Conservation (phyloP, 2,888 invertebrate species). For the Pristionchus arcanus region DNA sequence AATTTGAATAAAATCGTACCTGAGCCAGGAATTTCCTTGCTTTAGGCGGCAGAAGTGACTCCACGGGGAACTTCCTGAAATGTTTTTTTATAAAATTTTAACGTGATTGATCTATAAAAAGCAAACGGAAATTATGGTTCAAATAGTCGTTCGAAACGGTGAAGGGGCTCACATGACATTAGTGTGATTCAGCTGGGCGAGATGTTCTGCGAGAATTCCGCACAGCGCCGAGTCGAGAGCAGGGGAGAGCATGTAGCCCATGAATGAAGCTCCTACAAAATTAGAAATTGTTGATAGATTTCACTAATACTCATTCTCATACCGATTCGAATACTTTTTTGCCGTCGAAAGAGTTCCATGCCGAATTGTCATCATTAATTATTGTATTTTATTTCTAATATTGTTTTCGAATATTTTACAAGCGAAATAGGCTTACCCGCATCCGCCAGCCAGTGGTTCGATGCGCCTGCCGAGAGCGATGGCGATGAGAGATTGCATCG, state of each 20-base stretch:
- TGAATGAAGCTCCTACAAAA: not conserved
- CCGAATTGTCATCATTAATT: too few relatives aligned
- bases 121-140: too few relatives aligned
- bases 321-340: not conserved
- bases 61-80: conserved; percentile 73
- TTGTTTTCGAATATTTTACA: too few relatives aligned
- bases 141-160: not conserved
- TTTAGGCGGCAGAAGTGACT: conserved; percentile 69
- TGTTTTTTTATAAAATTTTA: not conserved
- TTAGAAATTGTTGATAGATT: not conserved
- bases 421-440: conserved; percentile 30
- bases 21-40: conserved; percentile 69
- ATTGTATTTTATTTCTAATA: too few relatives aligned
- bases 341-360: too few relatives aligned
- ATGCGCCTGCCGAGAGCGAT: conserved; percentile 14
- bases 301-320: too few relatives aligned
- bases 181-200: conserved; percentile 56
- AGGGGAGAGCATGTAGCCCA: conserved; percentile 46
- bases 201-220: conserved; percentile 53
- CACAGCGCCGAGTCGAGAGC: conserved; percentile 58
- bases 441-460: conserved; percentile 59
- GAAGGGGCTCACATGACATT: conserved; percentile 59
- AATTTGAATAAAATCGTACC: not conserved
- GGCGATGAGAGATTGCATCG: conserved; percentile 58
- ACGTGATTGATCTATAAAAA: not conserved